These are phyloP conservation scores for Dissostichus mawsoni DNA, from an alignment of 2,113 vertebrate genomes.

Conservation along the genomic window DNA sequence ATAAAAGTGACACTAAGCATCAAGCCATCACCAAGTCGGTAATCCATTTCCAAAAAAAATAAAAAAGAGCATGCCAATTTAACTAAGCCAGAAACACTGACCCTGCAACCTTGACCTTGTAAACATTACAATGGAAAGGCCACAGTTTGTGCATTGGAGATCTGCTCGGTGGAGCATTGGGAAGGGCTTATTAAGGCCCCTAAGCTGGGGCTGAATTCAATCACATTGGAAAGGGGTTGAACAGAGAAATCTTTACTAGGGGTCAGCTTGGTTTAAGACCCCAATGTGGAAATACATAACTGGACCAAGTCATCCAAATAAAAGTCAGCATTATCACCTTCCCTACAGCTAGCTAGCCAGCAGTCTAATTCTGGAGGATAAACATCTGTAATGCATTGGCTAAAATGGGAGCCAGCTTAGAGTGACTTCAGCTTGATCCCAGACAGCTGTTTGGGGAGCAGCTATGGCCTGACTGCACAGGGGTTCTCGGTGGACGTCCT, in stretches of 20 bases:
- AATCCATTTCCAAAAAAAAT: constrained; percentile 78
- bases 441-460: constrained; percentile 79
- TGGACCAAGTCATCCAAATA: constrained; percentile 47
- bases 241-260: constrained; percentile 61
- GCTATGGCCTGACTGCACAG: constrained; percentile 66
- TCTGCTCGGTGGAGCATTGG: constrained; percentile 65
- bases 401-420: constrained; percentile 73
- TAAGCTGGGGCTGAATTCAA: constrained; percentile 72
- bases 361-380: constrained; percentile 70
- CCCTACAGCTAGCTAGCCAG: constrained; percentile 32
- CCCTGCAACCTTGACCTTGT: constrained; percentile 84
- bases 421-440: constrained; percentile 78
- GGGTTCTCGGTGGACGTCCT: constrained; percentile 70
- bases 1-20: constrained; percentile 83
- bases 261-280: constrained; percentile 67
- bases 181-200: constrained; percentile 64
- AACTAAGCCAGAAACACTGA: constrained; percentile 80
- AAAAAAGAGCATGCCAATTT: constrained; percentile 77
- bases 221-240: constrained; percentile 62
- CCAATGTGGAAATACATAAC: constrained; percentile 63
- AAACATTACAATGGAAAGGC: constrained; percentile 75
- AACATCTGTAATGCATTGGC: constrained; percentile 82
- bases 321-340: constrained; percentile 62
- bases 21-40: constrained; percentile 76
- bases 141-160: constrained; percentile 72